Evolutionary conservation across 2,113 vertebrate species (phyloP), one percentile per base, ranked within the genome.

Genomic region (Uria lomvia): DNA sequence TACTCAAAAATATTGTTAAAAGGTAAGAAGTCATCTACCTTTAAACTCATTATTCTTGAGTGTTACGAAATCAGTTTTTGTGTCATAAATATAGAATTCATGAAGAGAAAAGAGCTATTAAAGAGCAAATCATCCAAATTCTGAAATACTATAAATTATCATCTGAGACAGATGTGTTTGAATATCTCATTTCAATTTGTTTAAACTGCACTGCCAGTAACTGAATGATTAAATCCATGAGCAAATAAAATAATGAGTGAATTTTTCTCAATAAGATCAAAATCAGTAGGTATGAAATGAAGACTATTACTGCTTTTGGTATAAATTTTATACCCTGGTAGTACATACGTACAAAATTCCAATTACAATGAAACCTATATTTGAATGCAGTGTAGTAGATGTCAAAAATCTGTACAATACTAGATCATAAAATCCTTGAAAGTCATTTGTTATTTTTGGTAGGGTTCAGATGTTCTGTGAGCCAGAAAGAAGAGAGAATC

Each of bases 171-270:
- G 52, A 95, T 93, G 27, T 92, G 36, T 91, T 96, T 95, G n/a
- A 97, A 80, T 93, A 95, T 86, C 45, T 96, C 52, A 75, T 96
- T 97, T 97, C 79, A 94, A 92, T 92, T 97, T 94, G 30, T 56
- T 96, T 95, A 92, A 98, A 96, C 58, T 90, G 11, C 8, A 58
- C 24, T 93, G 67, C 60, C 74, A 96, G 78, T 93, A 94, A 89
- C 90, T 91, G 90, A 96, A 92, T 97, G 17, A 95, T 92, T 97
- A 96, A 77, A 91, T 88, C 79, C n/a, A 82, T 45, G 42, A 97
- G 75, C 52, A 98, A 97, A 97, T 96, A 94, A 97, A 97, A 96
- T 97, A 96, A 97, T 92, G 86, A 97, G 42, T 50, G 71, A 55
- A 40, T 94, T 92, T 95, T 96, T 38, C 62, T 94, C 42, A 81